Evolutionary conservation across 2,888 invertebrate species (phyloP).

Genomic region (Platerodrilus igneus): DNA sequence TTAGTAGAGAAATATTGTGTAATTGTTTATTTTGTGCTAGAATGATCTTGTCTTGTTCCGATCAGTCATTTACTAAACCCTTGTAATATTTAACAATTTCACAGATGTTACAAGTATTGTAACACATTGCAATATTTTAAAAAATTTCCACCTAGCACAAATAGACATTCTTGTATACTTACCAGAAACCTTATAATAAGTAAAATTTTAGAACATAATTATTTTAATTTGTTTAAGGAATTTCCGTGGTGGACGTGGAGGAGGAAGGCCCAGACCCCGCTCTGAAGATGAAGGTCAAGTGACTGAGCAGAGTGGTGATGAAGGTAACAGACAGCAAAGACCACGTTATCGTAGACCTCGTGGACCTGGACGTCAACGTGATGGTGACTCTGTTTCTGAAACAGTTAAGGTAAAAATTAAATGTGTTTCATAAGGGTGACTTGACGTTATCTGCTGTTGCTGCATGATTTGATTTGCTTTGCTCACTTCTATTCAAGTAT

Average conservation of each 20-base stretch:
- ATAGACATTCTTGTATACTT: constrained; percentile 1
- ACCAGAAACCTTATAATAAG: neutral
- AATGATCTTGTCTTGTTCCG: no score
- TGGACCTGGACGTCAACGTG: constrained; percentile 43
- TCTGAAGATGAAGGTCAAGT: constrained; percentile 51
- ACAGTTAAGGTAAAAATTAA: neutral
- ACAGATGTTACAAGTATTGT: no score
- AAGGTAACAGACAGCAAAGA: constrained; percentile 46
- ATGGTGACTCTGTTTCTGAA: constrained; percentile 46
- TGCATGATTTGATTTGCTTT: no score
- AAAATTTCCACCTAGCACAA: constrained; percentile 11
- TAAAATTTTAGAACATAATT: constrained; percentile 2
- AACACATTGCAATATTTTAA: no score
- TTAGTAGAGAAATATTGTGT: no score
- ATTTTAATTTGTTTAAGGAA: constrained; percentile 42
- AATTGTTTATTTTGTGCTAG: constrained; percentile 39
- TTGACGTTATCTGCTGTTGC: no score
- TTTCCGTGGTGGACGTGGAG: constrained; percentile 64
- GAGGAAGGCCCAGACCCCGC: constrained; percentile 53
- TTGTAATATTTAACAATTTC: no score
- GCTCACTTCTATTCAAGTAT: constrained; percentile 8
- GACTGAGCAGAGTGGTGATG: constrained; percentile 45
- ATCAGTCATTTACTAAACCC: no score
- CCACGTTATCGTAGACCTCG: constrained; percentile 45
- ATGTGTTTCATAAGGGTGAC: constrained; percentile 1